phyloP scores from a whole-genome alignment of 1,140 invertebrate genomes.

The Coenobita brevimanus region DNA sequence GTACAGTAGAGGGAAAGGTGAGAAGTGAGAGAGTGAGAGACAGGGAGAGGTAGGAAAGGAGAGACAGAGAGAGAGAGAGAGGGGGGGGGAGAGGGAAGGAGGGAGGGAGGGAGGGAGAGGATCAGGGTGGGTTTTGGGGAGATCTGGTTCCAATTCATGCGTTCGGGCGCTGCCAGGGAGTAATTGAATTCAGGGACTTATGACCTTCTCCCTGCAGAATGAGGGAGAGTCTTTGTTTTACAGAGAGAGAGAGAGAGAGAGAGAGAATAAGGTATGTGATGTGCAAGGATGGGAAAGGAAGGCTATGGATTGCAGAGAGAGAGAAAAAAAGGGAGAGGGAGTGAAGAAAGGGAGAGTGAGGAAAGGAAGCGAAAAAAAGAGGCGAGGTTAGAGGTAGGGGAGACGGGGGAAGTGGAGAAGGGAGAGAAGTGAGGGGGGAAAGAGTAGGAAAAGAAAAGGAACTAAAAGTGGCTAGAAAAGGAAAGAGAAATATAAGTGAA shows the following conservation, averaged over 20 bases:
- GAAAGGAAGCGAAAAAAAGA: no score
- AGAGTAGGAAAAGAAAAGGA: no score
- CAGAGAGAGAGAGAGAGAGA: background rate
- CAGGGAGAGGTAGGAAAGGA: background rate
- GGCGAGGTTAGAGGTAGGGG: no score
- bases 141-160: constrained; percentile 40
- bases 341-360: no score
- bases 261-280: background rate
- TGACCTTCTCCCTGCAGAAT: background rate
- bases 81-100: background rate
- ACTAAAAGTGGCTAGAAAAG: no score
- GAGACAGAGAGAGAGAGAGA: constrained; percentile 10
- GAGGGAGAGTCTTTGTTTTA: background rate
- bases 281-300: background rate
- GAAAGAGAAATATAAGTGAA: no score
- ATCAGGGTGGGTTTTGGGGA: constrained; percentile 9
- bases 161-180: no score
- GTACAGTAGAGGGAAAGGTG: background rate
- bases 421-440: no score
- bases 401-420: no score
- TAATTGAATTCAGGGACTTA: no score
- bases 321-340: background rate
- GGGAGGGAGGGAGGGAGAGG: background rate
- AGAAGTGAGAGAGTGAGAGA: background rate
- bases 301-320: no score